Evolutionary conservation across 2,888 invertebrate genomes (phyloP).

Genomic region (Sinohyriopsis cumingii): DNA sequence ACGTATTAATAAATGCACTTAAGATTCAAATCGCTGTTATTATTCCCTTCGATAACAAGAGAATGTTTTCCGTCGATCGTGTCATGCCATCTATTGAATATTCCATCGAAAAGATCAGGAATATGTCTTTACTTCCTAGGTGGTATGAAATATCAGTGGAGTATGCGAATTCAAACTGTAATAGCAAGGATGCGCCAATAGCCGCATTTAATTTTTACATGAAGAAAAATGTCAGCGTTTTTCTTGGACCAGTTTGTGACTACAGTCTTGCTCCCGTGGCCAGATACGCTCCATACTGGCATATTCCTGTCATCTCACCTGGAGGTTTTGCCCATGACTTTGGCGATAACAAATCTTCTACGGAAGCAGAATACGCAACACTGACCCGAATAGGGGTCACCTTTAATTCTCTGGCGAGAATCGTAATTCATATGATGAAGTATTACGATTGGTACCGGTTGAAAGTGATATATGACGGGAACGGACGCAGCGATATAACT

Average conservation of each 20-base stretch:
- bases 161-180: slow-evolving; percentile 59
- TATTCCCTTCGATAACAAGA: slow-evolving; percentile 14
- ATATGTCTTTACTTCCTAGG: slow-evolving; percentile 24
- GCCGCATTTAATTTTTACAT: slow-evolving; percentile 60
- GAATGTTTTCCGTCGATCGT: slow-evolving; percentile 47
- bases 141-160: slow-evolving; percentile 31
- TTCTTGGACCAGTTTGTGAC: slow-evolving; percentile 68
- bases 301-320: slow-evolving; percentile 87
- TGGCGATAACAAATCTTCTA: slow-evolving; percentile 39
- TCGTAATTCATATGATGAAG: slow-evolving; percentile 26
- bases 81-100: slow-evolving; percentile 51
- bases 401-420: slow-evolving; percentile 41
- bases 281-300: slow-evolving; percentile 91
- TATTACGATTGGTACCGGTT: slow-evolving; percentile 44
- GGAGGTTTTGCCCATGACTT: slow-evolving; percentile 69
- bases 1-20: no score
- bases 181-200: slow-evolving; percentile 52
- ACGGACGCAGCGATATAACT: slow-evolving; percentile 80
- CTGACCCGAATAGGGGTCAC: slow-evolving; percentile 59
- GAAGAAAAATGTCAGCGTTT: slow-evolving; percentile 49
- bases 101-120: slow-evolving; percentile 41
- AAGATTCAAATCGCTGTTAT: slow-evolving; percentile 22
- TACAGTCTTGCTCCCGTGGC: slow-evolving; percentile 91
- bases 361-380: slow-evolving; percentile 36
- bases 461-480: slow-evolving; percentile 83